Conservation (phyloP, 1,140 invertebrate genomes). For the Lordiphosa clarofinis region DNA sequence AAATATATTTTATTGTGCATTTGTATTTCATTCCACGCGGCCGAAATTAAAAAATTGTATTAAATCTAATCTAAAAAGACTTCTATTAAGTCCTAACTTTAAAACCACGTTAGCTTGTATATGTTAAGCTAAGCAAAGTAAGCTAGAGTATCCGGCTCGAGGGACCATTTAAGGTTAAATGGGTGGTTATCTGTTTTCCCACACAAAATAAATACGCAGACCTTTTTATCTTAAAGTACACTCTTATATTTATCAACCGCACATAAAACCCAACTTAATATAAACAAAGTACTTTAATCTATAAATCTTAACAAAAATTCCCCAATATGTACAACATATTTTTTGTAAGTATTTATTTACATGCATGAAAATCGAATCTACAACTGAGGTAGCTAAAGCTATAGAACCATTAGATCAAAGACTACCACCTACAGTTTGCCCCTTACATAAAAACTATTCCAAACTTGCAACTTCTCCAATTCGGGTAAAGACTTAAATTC, state of each 20-base stretch:
- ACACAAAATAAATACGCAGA: too few relatives aligned
- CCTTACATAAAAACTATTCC: conserved; percentile 75
- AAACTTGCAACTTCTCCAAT: conserved; percentile 76
- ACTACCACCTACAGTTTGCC: conserved; percentile 23
- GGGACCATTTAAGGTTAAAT: too few relatives aligned
- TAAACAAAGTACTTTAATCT: conserved; percentile 7
- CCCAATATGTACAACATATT: conserved; percentile 36
- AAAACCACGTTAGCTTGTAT: too few relatives aligned
- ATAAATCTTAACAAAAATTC: conserved; percentile 2
- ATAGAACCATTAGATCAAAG: conserved; percentile 18
- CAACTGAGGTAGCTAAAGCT: conserved; percentile 49
- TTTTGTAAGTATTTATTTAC: conserved; percentile 20
- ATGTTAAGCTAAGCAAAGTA: too few relatives aligned
- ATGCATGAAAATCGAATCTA: conserved; percentile 13
- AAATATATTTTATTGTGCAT: too few relatives aligned
- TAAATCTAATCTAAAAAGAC: too few relatives aligned
- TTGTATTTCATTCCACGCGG: too few relatives aligned
- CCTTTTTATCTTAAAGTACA: too few relatives aligned
- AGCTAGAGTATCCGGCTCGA: too few relatives aligned
- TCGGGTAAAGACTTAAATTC: conserved; percentile 76
- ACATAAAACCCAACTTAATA: background rate
- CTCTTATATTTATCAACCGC: background rate
- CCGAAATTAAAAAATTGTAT: too few relatives aligned
- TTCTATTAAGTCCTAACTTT: too few relatives aligned
- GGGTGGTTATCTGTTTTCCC: too few relatives aligned